A percentile compares a stretch with the other conserved stretches of the same genome.
Evolutionary conservation across 2,888 invertebrate species (phyloP).

Genomic region (Hypomecis atomaria): DNA sequence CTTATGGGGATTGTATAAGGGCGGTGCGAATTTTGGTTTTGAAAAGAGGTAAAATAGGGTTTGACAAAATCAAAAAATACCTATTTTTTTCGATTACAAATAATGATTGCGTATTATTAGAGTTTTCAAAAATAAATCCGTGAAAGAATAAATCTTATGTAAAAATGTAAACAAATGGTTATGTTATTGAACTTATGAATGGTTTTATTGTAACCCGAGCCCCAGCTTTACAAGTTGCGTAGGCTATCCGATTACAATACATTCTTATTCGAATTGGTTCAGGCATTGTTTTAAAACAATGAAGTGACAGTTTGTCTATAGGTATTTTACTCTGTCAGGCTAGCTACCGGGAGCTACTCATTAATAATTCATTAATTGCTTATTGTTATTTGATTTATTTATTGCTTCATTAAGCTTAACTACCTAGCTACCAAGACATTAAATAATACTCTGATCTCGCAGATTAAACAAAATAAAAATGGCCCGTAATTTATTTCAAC

Average conservation of each 20-base stretch:
- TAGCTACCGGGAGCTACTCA: conserved; percentile 10
- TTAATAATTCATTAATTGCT: conserved; percentile 21
- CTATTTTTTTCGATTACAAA: too few species aligned
- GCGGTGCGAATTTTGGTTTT: too few species aligned
- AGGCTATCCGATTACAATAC: conserved; percentile 16
- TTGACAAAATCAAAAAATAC: too few species aligned
- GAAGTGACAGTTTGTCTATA: conserved; percentile 9
- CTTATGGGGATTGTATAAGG: too few species aligned
- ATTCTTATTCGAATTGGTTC: conserved; percentile 22
- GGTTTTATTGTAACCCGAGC: conserved; percentile 2
- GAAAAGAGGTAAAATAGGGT: too few species aligned
- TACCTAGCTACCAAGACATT: neutral
- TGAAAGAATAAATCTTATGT: neutral
- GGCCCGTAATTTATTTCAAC: neutral
- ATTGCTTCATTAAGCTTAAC: conserved; percentile 3
- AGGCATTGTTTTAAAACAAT: conserved; percentile 27
- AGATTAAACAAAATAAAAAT: conserved; percentile 1
- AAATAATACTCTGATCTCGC: neutral
- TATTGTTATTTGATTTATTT: conserved; percentile 24
- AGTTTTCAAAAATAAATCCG: neutral
- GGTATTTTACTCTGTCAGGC: conserved; percentile 4
- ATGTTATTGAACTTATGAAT: conserved; percentile 20
- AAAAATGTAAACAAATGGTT: conserved; percentile 5
- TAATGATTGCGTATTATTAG: too few species aligned
- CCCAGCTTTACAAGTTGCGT: conserved; percentile 2